Evolutionary conservation across 2,888 invertebrate genomes (phyloP), one percentile per base, ranked within the genome.

Genomic region (Acanthoscelides obtectus): DNA sequence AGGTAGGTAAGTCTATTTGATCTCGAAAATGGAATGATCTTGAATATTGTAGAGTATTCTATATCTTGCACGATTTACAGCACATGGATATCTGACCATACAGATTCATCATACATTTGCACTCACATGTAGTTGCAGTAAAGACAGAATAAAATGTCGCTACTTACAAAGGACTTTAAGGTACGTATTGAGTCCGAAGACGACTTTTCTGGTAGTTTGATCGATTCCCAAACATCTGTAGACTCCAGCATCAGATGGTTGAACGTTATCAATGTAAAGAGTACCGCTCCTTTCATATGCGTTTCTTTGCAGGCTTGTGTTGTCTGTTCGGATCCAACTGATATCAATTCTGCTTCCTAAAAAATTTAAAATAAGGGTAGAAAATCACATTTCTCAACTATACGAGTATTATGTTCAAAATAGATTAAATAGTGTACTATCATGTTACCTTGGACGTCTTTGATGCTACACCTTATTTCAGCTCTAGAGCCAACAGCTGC

Each of bases 251-350:
- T 93, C 92, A 22, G 88, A 86, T 68, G 88, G 88, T 77, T 90
- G 89, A 0, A 90, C 90, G 67, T 88, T 86, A 63, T 88, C 86
- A 72, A 93, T 89, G 70, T 86, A 88, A 2, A 93, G 81, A 21
- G 87, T 85, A 17, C 91, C 91, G 72, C 88, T 86, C 71, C 84
- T 82, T 22, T 87, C 83, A 22, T 83, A 83, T 21, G 86, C 85
- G 75, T 87, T 84, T 76, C 84, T 76, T 17, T 93, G 93, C 75
- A 97, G 84, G 0, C 90, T 88, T 67, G 86, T 84, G 19, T 91
- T 89, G 82, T 95, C 93, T 12, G 88, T 87, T 73, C 96, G 90
- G 67, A 87, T 88, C 96, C 96, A 97, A 21, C 87, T 86, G 0
- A 93, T 87, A 22, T 64, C 66, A n/a, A 25, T 68, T 69, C 64